These are phyloP conservation scores for Alosa alosa DNA, from an alignment of 2,113 vertebrate genomes.

Conservation along the genomic window DNA sequence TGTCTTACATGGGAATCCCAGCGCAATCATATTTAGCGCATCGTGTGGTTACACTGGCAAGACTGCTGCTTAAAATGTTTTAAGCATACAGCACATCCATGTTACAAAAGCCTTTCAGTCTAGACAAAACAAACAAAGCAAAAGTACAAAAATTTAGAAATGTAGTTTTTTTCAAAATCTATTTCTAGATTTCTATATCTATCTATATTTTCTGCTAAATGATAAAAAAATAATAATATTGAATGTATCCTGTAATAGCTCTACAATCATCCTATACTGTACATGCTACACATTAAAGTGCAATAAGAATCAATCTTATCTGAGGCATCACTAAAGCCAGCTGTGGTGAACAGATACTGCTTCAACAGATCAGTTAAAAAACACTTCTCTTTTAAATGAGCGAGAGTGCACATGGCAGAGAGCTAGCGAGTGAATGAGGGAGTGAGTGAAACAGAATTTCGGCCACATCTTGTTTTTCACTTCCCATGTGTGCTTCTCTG, in stretches of 20 bases:
- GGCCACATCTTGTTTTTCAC: constrained; percentile 67
- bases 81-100: not conserved
- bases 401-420: not conserved
- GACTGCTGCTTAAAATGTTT: not conserved
- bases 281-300: not conserved
- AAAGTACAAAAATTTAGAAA: not conserved
- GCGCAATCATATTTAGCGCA: not conserved
- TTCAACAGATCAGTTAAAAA: constrained; percentile 24
- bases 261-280: not conserved
- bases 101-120: not conserved
- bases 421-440: constrained; percentile 22
- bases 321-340: not conserved
- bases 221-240: not conserved
- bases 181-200: too few species aligned
- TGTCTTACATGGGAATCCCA: constrained; percentile 25
- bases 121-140: not conserved
- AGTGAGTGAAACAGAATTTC: constrained; percentile 46
- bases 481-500: constrained; percentile 55
- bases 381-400: constrained; percentile 47
- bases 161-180: not conserved
- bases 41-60: not conserved
- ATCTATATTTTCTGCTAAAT: too few species aligned
- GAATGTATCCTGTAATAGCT: not conserved
- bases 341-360: constrained; percentile 10
- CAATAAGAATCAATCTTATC: not conserved